Conservation (phyloP, 2,797 vertebrate genomes). For the Lepidocolaptes lacrymiger region DNA sequence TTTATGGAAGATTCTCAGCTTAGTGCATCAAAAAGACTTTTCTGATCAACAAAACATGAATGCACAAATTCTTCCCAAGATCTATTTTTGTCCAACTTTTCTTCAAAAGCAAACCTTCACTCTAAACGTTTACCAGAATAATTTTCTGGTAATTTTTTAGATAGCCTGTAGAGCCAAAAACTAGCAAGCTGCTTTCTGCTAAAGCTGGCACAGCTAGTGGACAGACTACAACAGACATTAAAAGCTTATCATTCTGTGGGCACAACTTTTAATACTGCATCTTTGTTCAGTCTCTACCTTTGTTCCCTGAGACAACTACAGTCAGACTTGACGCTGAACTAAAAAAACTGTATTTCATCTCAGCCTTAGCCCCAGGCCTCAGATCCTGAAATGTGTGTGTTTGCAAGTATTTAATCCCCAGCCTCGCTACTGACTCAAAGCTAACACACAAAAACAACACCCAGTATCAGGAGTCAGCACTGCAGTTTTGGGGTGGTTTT, state of each 20-base stretch:
- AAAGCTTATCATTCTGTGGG: conserved; percentile 42
- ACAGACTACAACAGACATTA: conserved; percentile 6
- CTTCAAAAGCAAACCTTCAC: not conserved
- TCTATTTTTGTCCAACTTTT: not conserved
- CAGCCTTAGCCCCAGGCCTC: conserved; percentile 50
- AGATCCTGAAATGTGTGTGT: conserved; percentile 15
- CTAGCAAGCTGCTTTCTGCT: not conserved
- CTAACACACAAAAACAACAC: conserved; percentile 33
- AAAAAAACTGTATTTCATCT: conserved; percentile 53
- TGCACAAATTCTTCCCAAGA: not conserved
- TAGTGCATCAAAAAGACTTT: not conserved
- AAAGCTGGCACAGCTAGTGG: not conserved
- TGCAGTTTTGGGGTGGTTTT: not conserved
- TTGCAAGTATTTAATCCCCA: conserved; percentile 46
- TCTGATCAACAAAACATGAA: not conserved
- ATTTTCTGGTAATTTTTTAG: not conserved
- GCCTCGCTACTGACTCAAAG: conserved; percentile 25
- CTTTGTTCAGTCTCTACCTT: conserved; percentile 37
- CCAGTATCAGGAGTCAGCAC: not conserved
- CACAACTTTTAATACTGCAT: conserved; percentile 27
- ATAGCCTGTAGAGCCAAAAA: not conserved
- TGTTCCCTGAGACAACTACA: conserved; percentile 29
- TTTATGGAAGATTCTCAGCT: not conserved
- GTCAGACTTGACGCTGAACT: conserved; percentile 8
- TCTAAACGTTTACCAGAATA: not conserved